Evolutionary conservation across 2,113 vertebrate species (phyloP), one percentile per base, ranked within the genome.

Genomic region (Vidua macroura): DNA sequence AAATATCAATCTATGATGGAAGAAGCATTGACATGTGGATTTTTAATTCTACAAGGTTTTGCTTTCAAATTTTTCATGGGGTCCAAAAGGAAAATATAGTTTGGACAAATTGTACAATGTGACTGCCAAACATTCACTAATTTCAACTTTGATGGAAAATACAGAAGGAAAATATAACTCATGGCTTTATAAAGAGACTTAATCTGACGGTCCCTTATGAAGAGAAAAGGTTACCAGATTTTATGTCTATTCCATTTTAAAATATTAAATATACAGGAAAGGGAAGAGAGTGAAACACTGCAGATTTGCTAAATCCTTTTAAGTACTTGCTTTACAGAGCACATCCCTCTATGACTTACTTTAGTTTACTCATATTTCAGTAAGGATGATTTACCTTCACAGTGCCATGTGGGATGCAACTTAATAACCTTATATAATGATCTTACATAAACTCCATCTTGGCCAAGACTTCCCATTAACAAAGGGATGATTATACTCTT

Each of bases 381-480:
- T 95, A 77, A 93, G 33, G 55, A 83, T 83, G 49, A 93, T 94
- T 52, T 86, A 88, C 85, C 90, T 90, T 93, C 59, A 74, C 7
- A 9, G 63, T 58, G 64, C 63, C 82, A 90, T 59, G 83, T 67
- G 75, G 79, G 69, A 95, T 87, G 74, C 70, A 93, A 72, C 85
- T 92, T 96, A 96, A 92, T 94, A 93, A 90, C 68, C 64, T 94
- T 95, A 95, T 75, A 76, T 95, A 95, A 93, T 85, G 78, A 85
- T 82, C 66, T 96, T 96, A 95, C 41, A 76, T 93, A 96, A 96
- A 91, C 70, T 87, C 60, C 20, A 91, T 91, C 90, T 88, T 96
- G 90, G 59, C 39, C 90, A 92, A 67, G 88, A 63, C 16, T 81
- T 94, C 59, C 43, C 55, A 92, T 94, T 92, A 92, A 81, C 68